Evolutionary conservation across 2,113 vertebrate species (phyloP).

Genomic region (Pachyramphus minor): DNA sequence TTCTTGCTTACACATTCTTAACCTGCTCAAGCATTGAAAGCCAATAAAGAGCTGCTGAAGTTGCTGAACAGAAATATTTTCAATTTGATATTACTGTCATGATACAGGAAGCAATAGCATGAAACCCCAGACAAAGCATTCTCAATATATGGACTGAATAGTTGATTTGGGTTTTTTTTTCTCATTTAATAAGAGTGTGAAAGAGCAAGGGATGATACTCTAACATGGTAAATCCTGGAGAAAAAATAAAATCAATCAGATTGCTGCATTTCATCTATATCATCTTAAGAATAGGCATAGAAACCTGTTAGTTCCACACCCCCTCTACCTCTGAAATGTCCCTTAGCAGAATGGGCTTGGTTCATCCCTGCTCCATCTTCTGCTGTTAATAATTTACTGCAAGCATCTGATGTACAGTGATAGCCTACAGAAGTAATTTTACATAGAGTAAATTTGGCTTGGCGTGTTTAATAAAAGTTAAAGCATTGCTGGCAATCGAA

Average conservation of each 20-base stretch:
- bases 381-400: background rate
- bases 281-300: background rate
- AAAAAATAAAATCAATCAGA: background rate
- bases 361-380: background rate
- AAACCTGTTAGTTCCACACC: background rate
- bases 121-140: slow-evolving; percentile 27
- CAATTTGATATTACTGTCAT: slow-evolving; percentile 54
- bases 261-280: background rate
- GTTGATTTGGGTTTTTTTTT: background rate
- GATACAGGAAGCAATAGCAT: slow-evolving; percentile 13
- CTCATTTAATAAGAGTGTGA: background rate
- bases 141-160: background rate
- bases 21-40: slow-evolving; percentile 60
- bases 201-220: background rate
- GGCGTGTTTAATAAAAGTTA: background rate
- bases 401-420: background rate
- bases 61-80: slow-evolving; percentile 69
- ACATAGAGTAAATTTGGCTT: background rate
- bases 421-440: background rate
- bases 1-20: slow-evolving; percentile 59
- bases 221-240: background rate
- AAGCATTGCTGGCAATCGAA: background rate
- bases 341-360: background rate
- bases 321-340: background rate
- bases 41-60: slow-evolving; percentile 55